phyloP scores from a whole-genome alignment of 2,113 vertebrate species.

The Passer domesticus region DNA sequence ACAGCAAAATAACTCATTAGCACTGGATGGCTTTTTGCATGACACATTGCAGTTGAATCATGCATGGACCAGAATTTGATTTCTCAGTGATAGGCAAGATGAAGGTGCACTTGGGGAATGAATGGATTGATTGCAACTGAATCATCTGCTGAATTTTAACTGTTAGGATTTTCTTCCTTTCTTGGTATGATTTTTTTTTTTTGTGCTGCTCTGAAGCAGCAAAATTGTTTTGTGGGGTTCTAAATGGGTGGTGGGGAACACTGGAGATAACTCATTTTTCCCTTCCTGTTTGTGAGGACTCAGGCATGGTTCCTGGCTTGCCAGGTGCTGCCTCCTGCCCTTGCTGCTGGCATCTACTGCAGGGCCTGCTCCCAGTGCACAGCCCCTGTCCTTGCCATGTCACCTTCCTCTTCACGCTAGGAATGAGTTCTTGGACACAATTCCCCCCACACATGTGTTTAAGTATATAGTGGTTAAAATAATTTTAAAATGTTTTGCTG shows the following conservation, averaged over 20 bases:
- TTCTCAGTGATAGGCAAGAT: neutral
- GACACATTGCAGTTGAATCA: slow-evolving; percentile 1
- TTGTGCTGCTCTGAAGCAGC: neutral
- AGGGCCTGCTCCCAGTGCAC: neutral
- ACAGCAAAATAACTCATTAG: slow-evolving; percentile 34
- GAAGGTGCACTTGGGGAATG: neutral
- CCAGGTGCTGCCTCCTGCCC: neutral
- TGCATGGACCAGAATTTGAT: neutral
- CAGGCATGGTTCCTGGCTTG: neutral
- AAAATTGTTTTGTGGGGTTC: neutral
- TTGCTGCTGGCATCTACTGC: neutral
- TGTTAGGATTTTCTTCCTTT: neutral
- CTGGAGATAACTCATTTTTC: neutral
- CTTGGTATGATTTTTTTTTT: neutral
- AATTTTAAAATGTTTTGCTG: neutral
- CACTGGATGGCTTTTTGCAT: slow-evolving; percentile 5
- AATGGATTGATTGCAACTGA: slow-evolving; percentile 12
- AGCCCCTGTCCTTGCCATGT: neutral
- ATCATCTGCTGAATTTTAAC: slow-evolving; percentile 14
- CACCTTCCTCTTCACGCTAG: neutral
- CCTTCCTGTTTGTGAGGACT: neutral
- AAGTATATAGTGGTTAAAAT: neutral
- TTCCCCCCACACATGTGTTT: neutral
- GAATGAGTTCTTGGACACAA: neutral
- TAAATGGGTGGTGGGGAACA: neutral